These are phyloP conservation scores for Drosophila pseudotalamancana DNA, from an alignment of 2,888 invertebrate species.

Conservation along the genomic window DNA sequence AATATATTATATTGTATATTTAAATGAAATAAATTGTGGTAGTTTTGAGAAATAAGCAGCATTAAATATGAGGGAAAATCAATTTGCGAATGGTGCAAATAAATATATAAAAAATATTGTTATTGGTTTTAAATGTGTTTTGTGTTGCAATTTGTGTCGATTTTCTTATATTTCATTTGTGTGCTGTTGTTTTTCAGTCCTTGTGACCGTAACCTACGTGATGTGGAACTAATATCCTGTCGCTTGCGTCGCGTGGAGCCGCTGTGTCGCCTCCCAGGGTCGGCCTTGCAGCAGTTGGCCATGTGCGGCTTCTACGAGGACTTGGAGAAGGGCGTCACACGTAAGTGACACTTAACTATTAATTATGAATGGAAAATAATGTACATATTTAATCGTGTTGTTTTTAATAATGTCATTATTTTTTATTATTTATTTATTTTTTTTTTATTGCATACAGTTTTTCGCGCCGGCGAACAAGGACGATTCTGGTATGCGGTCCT, in stretches of 20 bases:
- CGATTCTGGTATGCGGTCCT: slow-evolving; percentile 92
- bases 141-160: not conserved
- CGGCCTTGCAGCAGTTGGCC: slow-evolving; percentile 90
- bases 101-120: not conserved
- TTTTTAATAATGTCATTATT: not conserved
- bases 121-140: slow-evolving; percentile 1
- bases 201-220: slow-evolving; percentile 89
- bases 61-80: too few species aligned
- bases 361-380: slow-evolving; percentile 24
- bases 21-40: too few species aligned
- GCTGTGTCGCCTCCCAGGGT: slow-evolving; percentile 87
- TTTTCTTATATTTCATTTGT: not conserved
- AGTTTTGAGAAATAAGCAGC: too few species aligned
- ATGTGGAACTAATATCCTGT: slow-evolving; percentile 89
- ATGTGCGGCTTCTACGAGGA: slow-evolving; percentile 91
- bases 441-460: slow-evolving; percentile 85
- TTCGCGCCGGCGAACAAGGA: slow-evolving; percentile 91
- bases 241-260: slow-evolving; percentile 88
- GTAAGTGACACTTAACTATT: slow-evolving; percentile 85
- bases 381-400: not conserved
- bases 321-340: slow-evolving; percentile 90
- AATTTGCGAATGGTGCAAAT: not conserved
- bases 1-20: too few species aligned
- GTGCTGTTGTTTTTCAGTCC: slow-evolving; percentile 85
- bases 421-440: not conserved